A percentile compares a stretch with the other conserved stretches of the same genome.
Evolutionary conservation across 2,113 vertebrate genomes (phyloP).

Genomic region (Canis aureus): DNA sequence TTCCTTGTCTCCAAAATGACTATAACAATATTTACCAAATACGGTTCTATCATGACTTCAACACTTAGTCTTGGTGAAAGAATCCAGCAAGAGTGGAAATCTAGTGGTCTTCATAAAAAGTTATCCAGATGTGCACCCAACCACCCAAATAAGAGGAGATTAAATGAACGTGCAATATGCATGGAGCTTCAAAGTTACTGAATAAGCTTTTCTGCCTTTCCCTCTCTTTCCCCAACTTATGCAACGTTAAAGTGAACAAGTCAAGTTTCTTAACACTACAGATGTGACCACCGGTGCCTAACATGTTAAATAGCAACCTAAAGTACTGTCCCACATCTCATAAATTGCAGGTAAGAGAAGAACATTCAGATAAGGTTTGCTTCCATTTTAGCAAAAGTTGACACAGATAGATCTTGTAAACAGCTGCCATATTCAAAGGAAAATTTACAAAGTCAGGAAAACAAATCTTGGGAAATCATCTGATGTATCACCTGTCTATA

Average conservation of each 20-base stretch:
- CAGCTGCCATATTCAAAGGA: background rate
- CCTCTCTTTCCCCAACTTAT: background rate
- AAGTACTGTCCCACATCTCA: background rate
- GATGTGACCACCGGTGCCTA: too few species aligned
- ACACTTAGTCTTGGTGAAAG: background rate
- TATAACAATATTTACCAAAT: background rate
- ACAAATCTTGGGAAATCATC: slow-evolving; percentile 22
- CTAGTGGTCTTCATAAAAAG: background rate
- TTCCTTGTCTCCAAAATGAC: slow-evolving; percentile 11
- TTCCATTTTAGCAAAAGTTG: slow-evolving; percentile 26
- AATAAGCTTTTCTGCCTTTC: background rate
- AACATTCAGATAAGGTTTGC: background rate
- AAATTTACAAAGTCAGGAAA: background rate
- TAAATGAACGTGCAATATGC: background rate
- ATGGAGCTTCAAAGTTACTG: background rate
- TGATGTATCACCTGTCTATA: background rate
- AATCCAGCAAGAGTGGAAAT: background rate
- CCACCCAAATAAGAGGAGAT: background rate
- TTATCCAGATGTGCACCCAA: background rate
- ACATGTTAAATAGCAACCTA: background rate
- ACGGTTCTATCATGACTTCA: background rate
- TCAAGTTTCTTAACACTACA: background rate
- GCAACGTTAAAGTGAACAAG: background rate
- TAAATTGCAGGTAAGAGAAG: background rate
- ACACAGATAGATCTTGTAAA: background rate